Base-by-base conservation (phyloP, 2,888 invertebrate genomes). In the Acleris laterana region DNA sequence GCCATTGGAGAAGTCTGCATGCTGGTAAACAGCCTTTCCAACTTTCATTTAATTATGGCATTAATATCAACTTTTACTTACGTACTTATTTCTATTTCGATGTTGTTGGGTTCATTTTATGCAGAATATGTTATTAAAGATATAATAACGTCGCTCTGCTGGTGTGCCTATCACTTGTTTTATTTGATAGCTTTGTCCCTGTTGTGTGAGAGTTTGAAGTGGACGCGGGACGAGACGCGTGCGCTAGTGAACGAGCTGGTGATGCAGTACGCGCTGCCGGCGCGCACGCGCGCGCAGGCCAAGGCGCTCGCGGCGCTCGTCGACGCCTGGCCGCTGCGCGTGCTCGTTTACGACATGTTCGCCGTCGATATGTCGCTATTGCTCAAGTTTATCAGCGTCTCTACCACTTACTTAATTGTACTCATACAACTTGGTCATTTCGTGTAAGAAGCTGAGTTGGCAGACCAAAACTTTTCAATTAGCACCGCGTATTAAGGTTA, bases 401-500 rank as follows among this genome's bases (percentile, higher is more conserved):
- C 87, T n/a, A 87, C 89, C 0, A 88, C 89, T 1, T 90, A 88
- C 70, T 78, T 89, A 52, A 88, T 90, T 73, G 80, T 89, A 20
- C 82, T 88, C 42, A 83, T 89, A 68, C 89, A 90, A 75, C 74
- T 87, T 46, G 82, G 82, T 55, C 84, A 87, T 71, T 83, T 87
- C 67, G 53, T 79, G 28, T 84, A 20, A 46, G 28, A 13, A 19
- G 9, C 9, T 28, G 7, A 28, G 28, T 28, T 3, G 9, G 9
- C 28, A 28, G 28, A 28, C 28, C 28, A 9, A 28, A 3, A 28
- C 7, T 28, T 28, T 28, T 28, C 9, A 7, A 28, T 28, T 28
- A 28, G 28, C 28, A 28, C 28, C 28, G 3, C 9, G 9, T 28
- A 0, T 0, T 28, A 7, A 3, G 28, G 7, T 7, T 7, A 28